A percentile compares a stretch with the other conserved stretches of the same genome.
These are phyloP conservation scores for Patiria pectinifera DNA, from an alignment of 53 echinoderm and acorn worm species.

Conservation along the genomic window DNA sequence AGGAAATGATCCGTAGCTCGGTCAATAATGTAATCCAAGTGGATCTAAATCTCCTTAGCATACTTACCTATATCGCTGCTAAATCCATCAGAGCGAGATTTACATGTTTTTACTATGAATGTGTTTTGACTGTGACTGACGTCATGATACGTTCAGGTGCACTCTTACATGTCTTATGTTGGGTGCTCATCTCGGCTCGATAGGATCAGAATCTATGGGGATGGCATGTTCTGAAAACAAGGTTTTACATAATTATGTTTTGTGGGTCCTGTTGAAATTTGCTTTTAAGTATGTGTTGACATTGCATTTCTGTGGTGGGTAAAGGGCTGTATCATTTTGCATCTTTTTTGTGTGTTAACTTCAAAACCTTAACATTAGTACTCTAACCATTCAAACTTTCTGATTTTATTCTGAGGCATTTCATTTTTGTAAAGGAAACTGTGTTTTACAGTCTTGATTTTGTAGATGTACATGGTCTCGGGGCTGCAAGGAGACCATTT, in stretches of 20 bases:
- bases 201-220: background rate
- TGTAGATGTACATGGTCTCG: background rate
- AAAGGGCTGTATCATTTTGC: too few species aligned
- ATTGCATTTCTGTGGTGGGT: too few species aligned
- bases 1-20: conserved; percentile 51
- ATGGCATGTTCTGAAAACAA: background rate
- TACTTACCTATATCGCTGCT: conserved; percentile 36
- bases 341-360: too few species aligned
- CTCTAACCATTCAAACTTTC: too few species aligned
- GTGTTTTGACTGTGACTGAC: conserved; percentile 35
- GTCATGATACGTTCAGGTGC: conserved; percentile 7
- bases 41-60: conserved; percentile 43
- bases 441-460: background rate
- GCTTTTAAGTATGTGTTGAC: too few species aligned
- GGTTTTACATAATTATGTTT: too few species aligned
- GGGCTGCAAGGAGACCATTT: background rate
- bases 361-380: too few species aligned
- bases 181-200: background rate
- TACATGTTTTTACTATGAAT: background rate
- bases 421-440: background rate
- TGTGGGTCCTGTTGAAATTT: too few species aligned
- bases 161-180: background rate
- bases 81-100: conserved; percentile 18
- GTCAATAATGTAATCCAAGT: conserved; percentile 37
- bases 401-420: too few species aligned